These are phyloP conservation scores for Cyphomyrus plagiostoma DNA, from an alignment of 2,113 vertebrate genomes.

Conservation along the genomic window DNA sequence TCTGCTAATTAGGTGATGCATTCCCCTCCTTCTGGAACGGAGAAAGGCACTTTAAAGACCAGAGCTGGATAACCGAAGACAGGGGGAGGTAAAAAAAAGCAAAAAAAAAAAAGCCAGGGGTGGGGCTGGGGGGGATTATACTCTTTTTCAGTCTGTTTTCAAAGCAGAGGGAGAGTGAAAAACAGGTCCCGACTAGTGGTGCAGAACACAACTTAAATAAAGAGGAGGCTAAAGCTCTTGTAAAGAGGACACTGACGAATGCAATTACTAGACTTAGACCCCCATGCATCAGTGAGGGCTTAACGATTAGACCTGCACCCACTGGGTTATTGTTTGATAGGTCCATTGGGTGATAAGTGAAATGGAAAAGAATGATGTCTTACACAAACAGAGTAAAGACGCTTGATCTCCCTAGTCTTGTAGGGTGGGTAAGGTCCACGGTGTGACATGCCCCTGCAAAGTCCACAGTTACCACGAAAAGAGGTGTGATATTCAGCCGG, in stretches of 20 bases:
- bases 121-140: not conserved
- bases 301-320: slow-evolving; percentile 58
- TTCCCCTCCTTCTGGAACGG: not conserved
- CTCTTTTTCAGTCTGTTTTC: slow-evolving; percentile 21
- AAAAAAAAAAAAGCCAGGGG: not conserved
- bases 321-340: slow-evolving; percentile 55
- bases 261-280: slow-evolving; percentile 51
- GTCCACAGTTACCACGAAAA: not conserved
- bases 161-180: not conserved
- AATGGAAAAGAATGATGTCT: slow-evolving; percentile 20
- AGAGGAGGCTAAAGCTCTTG: slow-evolving; percentile 24
- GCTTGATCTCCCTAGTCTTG: not conserved
- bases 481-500: not conserved
- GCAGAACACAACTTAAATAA: slow-evolving; percentile 19
- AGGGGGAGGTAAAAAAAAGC: not conserved
- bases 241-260: slow-evolving; percentile 35
- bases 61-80: not conserved
- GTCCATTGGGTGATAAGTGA: slow-evolving; percentile 36
- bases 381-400: slow-evolving; percentile 5
- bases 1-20: not conserved
- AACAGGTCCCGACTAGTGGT: not conserved
- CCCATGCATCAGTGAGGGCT: slow-evolving; percentile 43
- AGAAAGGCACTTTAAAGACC: not conserved
- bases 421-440: not conserved
- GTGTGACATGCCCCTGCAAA: not conserved